Evolutionary conservation across 2,888 invertebrate genomes (phyloP), one percentile per base, ranked within the genome.

Genomic region (Epistrophe grossulariae): DNA sequence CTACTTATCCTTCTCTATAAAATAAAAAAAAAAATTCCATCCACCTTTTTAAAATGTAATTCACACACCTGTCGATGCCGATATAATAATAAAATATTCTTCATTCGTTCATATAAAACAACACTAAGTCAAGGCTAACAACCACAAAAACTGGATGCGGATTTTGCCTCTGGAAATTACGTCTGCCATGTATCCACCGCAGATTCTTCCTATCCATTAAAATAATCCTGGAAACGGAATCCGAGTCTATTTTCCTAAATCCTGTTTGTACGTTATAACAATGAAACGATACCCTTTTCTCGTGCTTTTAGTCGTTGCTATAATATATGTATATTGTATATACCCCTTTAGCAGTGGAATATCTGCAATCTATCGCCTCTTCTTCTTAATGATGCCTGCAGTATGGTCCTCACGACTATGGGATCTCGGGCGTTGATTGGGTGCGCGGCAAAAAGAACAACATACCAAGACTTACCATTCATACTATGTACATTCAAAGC

Each of bases 41-140:
- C 50, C 19, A 50, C 6, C 50, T 28, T 31, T 9, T 28, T 9
- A n/a, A 31, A 57, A 31, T 57, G 55, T 8, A 19, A 35, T 52
- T 17, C 38, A 52, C 38, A 52, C 15, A 43, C 19, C 17, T 28
- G 28, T n/a, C 43, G 57, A 40, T 55, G 1, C 13, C 9, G 28
- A 71, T 43, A 43, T 17, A 38, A 38, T 19, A 68, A 68, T 43
- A n/a, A n/a, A n/a, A 40, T 40, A 40, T 38, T 40, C 28, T 48
- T 17, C 52, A 66, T 48, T 31, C 48, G 66, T 57, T n/a, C 40
- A 50, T 38, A 57, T 43, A 28, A 55, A 48, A 59, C 50, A 52
- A 68, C 73, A 24, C 48, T 28, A 80, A 80, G 73, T 80, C 80
- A 80, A 80, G 68, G 68, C 68, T 52, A 50, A 10, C 38, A 66